phyloP scores from a whole-genome alignment of 2,888 invertebrate species.

The Branchinecta sandiegonensis region DNA sequence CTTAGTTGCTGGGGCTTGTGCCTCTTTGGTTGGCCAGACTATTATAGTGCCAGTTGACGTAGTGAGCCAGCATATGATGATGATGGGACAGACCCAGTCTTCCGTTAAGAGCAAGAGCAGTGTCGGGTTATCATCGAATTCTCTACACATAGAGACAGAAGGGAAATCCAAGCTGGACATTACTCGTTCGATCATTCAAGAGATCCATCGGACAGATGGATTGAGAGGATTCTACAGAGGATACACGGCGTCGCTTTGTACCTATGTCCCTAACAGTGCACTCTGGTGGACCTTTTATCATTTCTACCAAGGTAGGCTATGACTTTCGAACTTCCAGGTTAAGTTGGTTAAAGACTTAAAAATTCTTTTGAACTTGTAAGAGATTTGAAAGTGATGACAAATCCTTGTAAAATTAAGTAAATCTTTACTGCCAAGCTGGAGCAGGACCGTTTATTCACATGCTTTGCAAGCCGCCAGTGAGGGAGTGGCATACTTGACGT shows the following conservation, averaged over 20 bases:
- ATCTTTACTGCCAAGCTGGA: too few relatives aligned
- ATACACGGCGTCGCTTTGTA: constrained; percentile 75
- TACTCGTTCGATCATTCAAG: constrained; percentile 55
- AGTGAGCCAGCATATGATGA: constrained; percentile 91
- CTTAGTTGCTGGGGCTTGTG: constrained; percentile 73
- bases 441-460: too few relatives aligned
- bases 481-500: too few relatives aligned
- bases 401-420: too few relatives aligned
- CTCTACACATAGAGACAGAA: constrained; percentile 23
- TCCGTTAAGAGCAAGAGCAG: neutral
- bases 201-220: constrained; percentile 68
- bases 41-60: constrained; percentile 94
- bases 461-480: too few relatives aligned
- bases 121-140: constrained; percentile 16
- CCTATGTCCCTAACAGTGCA: constrained; percentile 93
- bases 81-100: constrained; percentile 49
- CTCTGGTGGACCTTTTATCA: constrained; percentile 96
- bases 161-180: constrained; percentile 47
- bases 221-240: constrained; percentile 80
- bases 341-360: too few relatives aligned
- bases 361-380: too few relatives aligned
- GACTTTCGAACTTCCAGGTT: neutral
- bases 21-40: constrained; percentile 84
- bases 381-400: too few relatives aligned
- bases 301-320: constrained; percentile 78